phyloP scores from a whole-genome alignment of 2,797 vertebrate genomes.

The Takifugu rubripes region DNA sequence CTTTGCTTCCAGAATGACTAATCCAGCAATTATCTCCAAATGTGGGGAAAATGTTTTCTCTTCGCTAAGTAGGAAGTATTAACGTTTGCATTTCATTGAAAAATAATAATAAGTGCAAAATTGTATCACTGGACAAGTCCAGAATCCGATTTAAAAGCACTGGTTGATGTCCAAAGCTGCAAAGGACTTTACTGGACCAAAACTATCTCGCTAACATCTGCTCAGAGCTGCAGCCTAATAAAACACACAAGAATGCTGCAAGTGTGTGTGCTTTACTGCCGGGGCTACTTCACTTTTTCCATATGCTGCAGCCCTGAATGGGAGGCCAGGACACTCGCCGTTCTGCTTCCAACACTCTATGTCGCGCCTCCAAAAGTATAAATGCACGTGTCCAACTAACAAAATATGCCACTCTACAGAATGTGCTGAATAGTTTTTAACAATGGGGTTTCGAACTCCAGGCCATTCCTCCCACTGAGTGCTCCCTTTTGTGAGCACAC shows the following conservation, averaged over 20 bases:
- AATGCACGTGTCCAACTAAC: conserved; percentile 19
- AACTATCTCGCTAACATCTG: conserved; percentile 57
- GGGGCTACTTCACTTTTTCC: conserved; percentile 68
- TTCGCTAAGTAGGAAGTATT: conserved; percentile 1
- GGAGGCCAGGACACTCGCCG: conserved; percentile 28
- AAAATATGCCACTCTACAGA: conserved; percentile 7
- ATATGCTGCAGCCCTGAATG: conserved; percentile 46
- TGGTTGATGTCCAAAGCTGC: conserved; percentile 23
- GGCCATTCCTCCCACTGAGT: conserved; percentile 35
- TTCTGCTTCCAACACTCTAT: conserved; percentile 10
- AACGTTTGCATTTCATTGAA: not conserved
- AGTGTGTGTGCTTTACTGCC: conserved; percentile 53
- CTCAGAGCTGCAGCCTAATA: conserved; percentile 53
- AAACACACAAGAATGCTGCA: conserved; percentile 61
- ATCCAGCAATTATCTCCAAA: conserved; percentile 31
- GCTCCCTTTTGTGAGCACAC: conserved; percentile 27
- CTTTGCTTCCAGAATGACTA: conserved; percentile 22
- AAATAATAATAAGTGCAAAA: conserved; percentile 25
- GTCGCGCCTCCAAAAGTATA: conserved; percentile 29
- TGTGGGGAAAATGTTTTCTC: conserved; percentile 20
- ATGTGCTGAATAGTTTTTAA: not conserved
- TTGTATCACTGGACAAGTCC: conserved; percentile 3
- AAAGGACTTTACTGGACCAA: conserved; percentile 17
- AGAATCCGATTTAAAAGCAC: conserved; percentile 2
- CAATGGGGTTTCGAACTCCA: conserved; percentile 4